Conservation (phyloP, 2,888 invertebrate species). For the Drosophila lacicola region DNA sequence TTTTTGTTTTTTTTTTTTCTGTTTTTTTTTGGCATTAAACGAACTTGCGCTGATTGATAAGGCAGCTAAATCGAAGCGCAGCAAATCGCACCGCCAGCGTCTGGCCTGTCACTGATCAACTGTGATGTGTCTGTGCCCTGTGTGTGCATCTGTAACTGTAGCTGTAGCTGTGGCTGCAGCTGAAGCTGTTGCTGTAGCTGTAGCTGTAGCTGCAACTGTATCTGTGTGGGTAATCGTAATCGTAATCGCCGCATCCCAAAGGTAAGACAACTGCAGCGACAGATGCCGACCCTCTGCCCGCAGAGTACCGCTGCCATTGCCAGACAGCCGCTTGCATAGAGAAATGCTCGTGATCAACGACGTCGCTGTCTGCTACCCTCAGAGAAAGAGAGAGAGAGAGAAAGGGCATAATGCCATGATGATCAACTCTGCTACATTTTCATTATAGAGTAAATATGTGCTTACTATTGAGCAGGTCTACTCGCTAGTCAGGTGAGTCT, state of each 20-base stretch:
- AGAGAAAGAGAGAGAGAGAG: neutral
- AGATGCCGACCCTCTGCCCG: constrained; percentile 32
- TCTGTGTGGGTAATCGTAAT: constrained; percentile 39
- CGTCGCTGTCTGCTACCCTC: constrained; percentile 42
- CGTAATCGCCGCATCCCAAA: constrained; percentile 66
- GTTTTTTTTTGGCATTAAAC: constrained; percentile 71
- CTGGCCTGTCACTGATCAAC: constrained; percentile 50
- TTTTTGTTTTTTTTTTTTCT: constrained; percentile 33
- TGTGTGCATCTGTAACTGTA: constrained; percentile 26
- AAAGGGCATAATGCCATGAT: constrained; percentile 15
- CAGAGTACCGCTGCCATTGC: constrained; percentile 27
- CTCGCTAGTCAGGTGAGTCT: neutral
- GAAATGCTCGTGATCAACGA: constrained; percentile 68
- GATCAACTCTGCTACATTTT: constrained; percentile 2
- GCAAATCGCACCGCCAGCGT: constrained; percentile 63
- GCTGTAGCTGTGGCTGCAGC: constrained; percentile 19
- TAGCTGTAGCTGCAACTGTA: constrained; percentile 6
- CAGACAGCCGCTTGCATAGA: constrained; percentile 64
- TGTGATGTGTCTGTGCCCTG: constrained; percentile 30
- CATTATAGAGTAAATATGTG: neutral
- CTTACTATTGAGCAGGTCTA: neutral
- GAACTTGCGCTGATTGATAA: constrained; percentile 72
- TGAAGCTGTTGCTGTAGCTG: constrained; percentile 16
- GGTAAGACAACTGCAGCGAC: constrained; percentile 58
- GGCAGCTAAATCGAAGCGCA: constrained; percentile 65